phyloP scores from a whole-genome alignment of 1,140 invertebrate species.

The Drosophila bocqueti region DNA sequence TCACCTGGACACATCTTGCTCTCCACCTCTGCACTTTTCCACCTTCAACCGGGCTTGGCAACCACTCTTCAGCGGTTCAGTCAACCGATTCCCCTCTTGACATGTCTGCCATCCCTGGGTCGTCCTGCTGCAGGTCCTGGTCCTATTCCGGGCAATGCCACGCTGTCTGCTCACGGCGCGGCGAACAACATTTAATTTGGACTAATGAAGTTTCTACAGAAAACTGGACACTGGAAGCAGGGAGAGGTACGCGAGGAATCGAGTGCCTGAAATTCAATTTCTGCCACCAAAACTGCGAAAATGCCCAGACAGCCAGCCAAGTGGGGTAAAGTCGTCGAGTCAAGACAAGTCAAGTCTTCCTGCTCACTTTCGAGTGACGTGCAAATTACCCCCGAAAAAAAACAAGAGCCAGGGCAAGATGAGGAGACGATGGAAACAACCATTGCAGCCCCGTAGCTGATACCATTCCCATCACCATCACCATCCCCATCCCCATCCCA shows the following conservation, averaged over 20 bases:
- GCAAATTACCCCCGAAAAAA: constrained; percentile 69
- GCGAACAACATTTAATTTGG: constrained; percentile 77
- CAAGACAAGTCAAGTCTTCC: constrained; percentile 60
- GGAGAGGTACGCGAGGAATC: constrained; percentile 5
- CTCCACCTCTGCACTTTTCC: constrained; percentile 9
- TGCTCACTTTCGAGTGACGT: constrained; percentile 75
- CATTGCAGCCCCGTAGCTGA: constrained; percentile 6
- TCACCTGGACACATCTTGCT: constrained; percentile 14
- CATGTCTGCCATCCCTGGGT: constrained; percentile 18
- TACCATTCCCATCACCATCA: constrained; percentile 15
- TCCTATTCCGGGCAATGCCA: constrained; percentile 46
- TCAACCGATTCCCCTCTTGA: constrained; percentile 17
- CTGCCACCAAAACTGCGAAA: constrained; percentile 39
- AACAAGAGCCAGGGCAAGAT: constrained; percentile 7
- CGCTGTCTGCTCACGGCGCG: constrained; percentile 72
- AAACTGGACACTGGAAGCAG: constrained; percentile 23
- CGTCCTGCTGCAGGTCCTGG: constrained; percentile 14
- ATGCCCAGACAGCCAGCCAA: constrained; percentile 24
- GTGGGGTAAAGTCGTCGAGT: constrained; percentile 40
- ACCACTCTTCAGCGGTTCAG: constrained; percentile 34
- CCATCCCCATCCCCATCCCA: constrained; percentile 36
- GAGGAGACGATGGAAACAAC: constrained; percentile 18
- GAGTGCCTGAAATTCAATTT: constrained; percentile 51
- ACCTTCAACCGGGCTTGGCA: neutral
- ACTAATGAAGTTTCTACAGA: constrained; percentile 79